These are phyloP conservation scores for Hyalella azteca DNA, from an alignment of 2,888 invertebrate species.

Conservation along the genomic window DNA sequence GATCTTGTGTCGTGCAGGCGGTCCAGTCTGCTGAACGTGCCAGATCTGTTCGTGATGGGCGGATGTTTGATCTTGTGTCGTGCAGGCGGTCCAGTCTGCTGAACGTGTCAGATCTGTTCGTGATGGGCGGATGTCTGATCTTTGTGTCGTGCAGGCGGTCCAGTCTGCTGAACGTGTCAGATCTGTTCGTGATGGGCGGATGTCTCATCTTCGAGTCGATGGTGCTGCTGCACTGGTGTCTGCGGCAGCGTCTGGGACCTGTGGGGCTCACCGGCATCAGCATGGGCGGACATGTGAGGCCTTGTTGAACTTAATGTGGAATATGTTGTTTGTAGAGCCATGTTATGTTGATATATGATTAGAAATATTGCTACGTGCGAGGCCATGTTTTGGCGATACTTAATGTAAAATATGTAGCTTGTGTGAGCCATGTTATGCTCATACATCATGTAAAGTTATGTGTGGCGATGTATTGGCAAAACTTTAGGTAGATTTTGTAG, in stretches of 20 bases:
- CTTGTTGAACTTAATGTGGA: too few relatives aligned
- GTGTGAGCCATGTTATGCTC: too few relatives aligned
- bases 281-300: conserved; percentile 95
- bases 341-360: too few relatives aligned
- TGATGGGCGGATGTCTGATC: conserved; percentile 98
- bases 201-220: conserved; percentile 91
- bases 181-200: conserved; percentile 99
- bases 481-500: too few relatives aligned
- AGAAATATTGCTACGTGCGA: too few relatives aligned
- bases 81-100: conserved; percentile 85
- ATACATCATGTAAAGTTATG: too few relatives aligned
- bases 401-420: too few relatives aligned
- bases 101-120: conserved; percentile 96
- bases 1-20: conserved; percentile 75
- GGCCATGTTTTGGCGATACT: too few relatives aligned
- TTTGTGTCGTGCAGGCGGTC: conserved; percentile 73
- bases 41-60: conserved; percentile 99
- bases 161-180: conserved; percentile 90
- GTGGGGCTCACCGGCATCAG: conserved; percentile 93
- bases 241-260: conserved; percentile 87
- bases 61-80: conserved; percentile 85
- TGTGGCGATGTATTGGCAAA: too few relatives aligned
- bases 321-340: too few relatives aligned
- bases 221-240: conserved; percentile 92
- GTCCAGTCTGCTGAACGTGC: conserved; percentile 91